Conservation (phyloP, 2,113 vertebrate genomes). For the Bostrychus sinensis region DNA sequence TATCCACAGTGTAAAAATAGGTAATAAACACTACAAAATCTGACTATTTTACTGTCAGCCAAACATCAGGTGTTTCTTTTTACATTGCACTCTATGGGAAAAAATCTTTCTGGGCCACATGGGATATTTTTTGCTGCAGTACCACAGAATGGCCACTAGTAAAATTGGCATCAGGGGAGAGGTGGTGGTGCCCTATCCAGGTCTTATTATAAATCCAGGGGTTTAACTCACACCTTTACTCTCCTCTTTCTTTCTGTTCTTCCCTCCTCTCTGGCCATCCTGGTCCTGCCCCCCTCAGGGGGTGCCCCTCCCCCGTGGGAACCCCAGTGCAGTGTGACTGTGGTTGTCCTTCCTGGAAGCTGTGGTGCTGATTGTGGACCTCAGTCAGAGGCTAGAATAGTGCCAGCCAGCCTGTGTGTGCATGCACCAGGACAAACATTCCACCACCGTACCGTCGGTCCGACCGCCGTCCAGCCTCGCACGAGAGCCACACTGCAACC, state of each 20-base stretch:
- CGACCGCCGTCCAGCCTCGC: conserved; percentile 72
- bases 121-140: too few species aligned
- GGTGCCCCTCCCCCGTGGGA: conserved; percentile 78
- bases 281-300: conserved; percentile 21
- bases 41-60: too few species aligned
- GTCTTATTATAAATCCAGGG: too few species aligned
- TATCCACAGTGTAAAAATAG: too few species aligned
- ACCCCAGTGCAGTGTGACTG: conserved; percentile 78
- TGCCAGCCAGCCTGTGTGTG: conserved; percentile 53
- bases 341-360: conserved; percentile 81
- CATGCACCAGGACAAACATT: conserved; percentile 71
- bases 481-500: conserved; percentile 73
- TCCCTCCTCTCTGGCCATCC: conserved; percentile 45
- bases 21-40: too few species aligned
- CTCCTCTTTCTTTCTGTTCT: conserved; percentile 22
- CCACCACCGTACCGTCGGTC: conserved; percentile 71
- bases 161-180: too few species aligned
- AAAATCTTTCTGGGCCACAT: too few species aligned
- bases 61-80: too few species aligned
- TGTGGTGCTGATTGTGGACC: conserved; percentile 76
- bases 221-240: too few species aligned
- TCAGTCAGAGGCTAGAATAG: conserved; percentile 70
- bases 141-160: too few species aligned
- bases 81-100: too few species aligned
- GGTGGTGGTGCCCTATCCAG: too few species aligned